Evolutionary conservation across 2,113 vertebrate genomes (phyloP).

Genomic region (Colossoma macropomum): DNA sequence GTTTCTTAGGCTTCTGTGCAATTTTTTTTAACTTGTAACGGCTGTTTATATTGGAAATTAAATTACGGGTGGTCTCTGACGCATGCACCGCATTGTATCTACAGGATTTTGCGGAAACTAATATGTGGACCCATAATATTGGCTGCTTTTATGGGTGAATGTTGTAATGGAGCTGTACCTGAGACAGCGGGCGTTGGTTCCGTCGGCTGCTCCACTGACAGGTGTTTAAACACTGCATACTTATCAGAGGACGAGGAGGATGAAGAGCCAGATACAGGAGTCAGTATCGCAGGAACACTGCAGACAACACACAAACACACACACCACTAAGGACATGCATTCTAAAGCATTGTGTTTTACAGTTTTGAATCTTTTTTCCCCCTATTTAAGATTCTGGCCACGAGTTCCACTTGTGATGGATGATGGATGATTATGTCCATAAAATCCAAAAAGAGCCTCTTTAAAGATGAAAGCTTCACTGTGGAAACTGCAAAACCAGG

Average conservation of each 20-base stretch:
- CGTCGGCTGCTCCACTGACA: constrained; percentile 83
- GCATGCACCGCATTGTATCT: too few species aligned
- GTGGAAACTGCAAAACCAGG: background rate
- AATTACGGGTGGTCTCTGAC: too few species aligned
- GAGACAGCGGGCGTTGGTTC: constrained; percentile 81
- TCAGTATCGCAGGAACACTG: constrained; percentile 87
- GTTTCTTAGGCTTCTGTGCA: too few species aligned
- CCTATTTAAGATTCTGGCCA: background rate
- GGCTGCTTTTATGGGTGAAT: background rate
- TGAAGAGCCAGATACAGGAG: constrained; percentile 87
- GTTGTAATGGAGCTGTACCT: constrained; percentile 77
- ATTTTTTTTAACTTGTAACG: too few species aligned
- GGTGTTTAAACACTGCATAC: constrained; percentile 95
- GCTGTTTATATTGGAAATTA: too few species aligned
- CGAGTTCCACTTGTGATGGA: background rate
- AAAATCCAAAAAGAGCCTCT: background rate
- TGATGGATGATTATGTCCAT: too few species aligned
- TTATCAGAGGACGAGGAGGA: constrained; percentile 83
- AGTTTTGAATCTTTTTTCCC: too few species aligned
- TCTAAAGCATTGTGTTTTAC: background rate
- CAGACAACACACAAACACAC: constrained; percentile 55
- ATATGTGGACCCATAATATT: too few species aligned
- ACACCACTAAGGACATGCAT: background rate
- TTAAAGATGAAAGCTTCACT: background rate
- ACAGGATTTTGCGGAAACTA: too few species aligned